phyloP scores from a whole-genome alignment of 2,113 vertebrate genomes.

The Crotalus tigris region DNA sequence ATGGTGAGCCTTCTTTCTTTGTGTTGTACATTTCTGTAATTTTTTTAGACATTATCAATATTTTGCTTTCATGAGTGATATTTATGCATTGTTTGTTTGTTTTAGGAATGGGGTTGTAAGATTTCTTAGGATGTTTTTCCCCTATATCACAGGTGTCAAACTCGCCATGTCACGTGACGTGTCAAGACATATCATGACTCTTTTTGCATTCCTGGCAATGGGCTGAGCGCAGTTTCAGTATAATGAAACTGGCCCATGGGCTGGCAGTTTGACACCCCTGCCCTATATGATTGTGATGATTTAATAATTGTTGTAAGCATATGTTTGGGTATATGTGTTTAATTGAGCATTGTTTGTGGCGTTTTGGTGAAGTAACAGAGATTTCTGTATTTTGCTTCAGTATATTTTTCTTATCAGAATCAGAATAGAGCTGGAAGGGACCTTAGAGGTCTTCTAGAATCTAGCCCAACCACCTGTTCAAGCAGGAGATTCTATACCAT shows the following conservation, averaged over 20 bases:
- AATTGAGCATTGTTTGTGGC: not conserved
- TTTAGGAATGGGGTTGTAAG: not conserved
- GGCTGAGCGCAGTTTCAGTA: too few relatives aligned
- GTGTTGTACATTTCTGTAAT: not conserved
- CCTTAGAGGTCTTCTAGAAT: too few relatives aligned
- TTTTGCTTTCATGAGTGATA: not conserved
- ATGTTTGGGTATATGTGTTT: not conserved
- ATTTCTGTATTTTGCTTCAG: not conserved
- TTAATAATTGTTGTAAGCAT: not conserved
- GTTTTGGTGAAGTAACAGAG: not conserved
- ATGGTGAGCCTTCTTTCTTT: not conserved
- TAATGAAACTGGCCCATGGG: too few relatives aligned
- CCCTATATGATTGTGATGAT: not conserved
- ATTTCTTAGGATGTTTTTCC: not conserved
- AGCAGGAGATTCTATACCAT: too few relatives aligned
- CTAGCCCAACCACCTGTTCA: too few relatives aligned
- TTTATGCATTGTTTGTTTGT: not conserved
- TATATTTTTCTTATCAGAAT: not conserved
- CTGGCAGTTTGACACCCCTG: too few relatives aligned
- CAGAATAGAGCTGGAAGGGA: too few relatives aligned
- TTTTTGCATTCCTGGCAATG: too few relatives aligned
- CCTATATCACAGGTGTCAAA: not conserved
- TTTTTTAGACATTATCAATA: not conserved
- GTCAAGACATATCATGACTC: too few relatives aligned
- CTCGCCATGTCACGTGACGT: too few relatives aligned